Evolutionary conservation across 1,140 invertebrate species (phyloP).

Genomic region (Asbolus verrucosus): DNA sequence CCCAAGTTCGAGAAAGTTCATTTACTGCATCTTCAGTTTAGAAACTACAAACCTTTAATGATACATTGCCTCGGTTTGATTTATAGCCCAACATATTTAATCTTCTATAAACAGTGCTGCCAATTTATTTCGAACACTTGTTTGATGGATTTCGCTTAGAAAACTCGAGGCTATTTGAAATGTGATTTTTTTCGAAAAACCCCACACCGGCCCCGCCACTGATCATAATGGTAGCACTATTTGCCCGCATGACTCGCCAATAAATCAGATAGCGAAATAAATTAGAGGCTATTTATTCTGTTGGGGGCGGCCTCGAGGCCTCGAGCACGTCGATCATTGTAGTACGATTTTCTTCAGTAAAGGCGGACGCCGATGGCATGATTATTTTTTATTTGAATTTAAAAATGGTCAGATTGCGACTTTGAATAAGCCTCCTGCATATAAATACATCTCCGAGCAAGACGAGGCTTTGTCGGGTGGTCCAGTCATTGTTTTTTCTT

Average conservation of each 20-base stretch:
- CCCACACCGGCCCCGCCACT: too few relatives aligned
- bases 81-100: too few relatives aligned
- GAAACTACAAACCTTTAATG: too few relatives aligned
- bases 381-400: conserved; percentile 39
- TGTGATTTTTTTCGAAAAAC: background rate
- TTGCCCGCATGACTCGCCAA: too few relatives aligned
- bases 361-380: conserved; percentile 3
- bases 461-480: conserved; percentile 9
- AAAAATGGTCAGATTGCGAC: conserved; percentile 26
- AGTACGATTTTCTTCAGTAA: conserved; percentile 5
- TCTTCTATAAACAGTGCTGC: too few relatives aligned
- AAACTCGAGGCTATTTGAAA: background rate
- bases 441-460: conserved; percentile 14
- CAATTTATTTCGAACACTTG: too few relatives aligned
- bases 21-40: too few relatives aligned
- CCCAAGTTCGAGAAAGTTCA: too few relatives aligned
- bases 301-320: background rate
- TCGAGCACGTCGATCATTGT: background rate
- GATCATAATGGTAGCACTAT: too few relatives aligned
- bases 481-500: conserved; percentile 35
- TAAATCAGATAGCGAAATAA: background rate
- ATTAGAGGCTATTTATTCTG: background rate
- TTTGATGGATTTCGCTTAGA: too few relatives aligned
- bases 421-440: background rate
- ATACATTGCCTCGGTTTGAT: too few relatives aligned